phyloP scores from a whole-genome alignment of 2,888 invertebrate species.

The Tipula unca region DNA sequence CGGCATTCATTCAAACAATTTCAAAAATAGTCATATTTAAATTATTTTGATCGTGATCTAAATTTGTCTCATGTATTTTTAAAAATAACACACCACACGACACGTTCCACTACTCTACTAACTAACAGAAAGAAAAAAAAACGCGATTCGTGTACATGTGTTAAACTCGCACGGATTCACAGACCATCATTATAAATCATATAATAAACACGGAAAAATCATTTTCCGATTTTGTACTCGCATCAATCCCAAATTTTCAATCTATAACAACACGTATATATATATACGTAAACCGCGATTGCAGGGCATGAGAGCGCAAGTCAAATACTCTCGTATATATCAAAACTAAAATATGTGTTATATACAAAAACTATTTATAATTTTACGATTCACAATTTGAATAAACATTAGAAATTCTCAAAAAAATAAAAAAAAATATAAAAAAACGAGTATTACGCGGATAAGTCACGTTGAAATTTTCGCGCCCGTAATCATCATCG shows the following conservation, averaged over 20 bases:
- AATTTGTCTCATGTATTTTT: neutral
- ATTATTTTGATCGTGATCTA: neutral
- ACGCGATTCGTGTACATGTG: neutral
- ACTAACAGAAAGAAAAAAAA: neutral
- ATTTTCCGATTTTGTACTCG: too few species aligned
- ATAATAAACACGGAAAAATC: too few species aligned
- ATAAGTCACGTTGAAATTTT: neutral
- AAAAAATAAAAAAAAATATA: neutral
- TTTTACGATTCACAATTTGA: neutral
- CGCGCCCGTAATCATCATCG: neutral
- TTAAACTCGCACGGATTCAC: neutral
- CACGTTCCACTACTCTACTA: neutral
- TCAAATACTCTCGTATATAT: too few species aligned
- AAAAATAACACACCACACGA: neutral
- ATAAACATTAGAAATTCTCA: neutral
- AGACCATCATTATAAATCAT: neutral
- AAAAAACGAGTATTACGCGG: neutral
- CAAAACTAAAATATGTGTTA: too few species aligned
- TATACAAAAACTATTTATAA: neutral
- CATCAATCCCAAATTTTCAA: too few species aligned
- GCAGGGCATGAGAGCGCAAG: too few species aligned
- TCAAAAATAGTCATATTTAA: neutral
- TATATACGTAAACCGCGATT: too few species aligned
- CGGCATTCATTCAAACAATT: neutral
- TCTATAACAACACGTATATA: too few species aligned